Conservation (phyloP, 2,888 invertebrate genomes). For the Sisyra terminalis region DNA sequence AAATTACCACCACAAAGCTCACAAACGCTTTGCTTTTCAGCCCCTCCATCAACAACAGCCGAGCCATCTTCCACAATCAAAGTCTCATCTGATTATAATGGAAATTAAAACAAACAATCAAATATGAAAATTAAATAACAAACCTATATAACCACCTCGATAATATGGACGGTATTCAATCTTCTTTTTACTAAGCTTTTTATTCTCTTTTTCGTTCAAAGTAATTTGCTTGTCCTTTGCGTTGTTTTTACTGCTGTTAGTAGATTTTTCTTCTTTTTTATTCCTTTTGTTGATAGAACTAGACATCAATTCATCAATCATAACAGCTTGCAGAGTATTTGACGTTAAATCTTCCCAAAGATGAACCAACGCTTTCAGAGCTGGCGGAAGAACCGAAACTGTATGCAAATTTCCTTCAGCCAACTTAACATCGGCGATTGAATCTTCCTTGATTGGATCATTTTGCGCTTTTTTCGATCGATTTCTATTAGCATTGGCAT, state of each 20-base stretch:
- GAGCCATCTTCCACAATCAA: constrained; percentile 13
- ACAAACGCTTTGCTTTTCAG: constrained; percentile 35
- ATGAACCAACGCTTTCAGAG: constrained; percentile 70
- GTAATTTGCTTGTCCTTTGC: constrained; percentile 25
- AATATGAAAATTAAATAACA: too few relatives aligned
- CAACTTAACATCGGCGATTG: constrained; percentile 16
- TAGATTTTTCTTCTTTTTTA: constrained; percentile 19
- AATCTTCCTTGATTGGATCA: constrained; percentile 22
- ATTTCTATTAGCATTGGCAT: constrained; percentile 57
- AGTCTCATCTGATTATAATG: constrained; percentile 22
- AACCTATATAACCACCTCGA: not conserved
- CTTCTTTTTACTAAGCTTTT: constrained; percentile 42
- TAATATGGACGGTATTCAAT: constrained; percentile 6
- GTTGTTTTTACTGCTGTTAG: constrained; percentile 20
- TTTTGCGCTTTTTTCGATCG: constrained; percentile 27
- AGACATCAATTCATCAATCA: constrained; percentile 40
- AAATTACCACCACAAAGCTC: constrained; percentile 74
- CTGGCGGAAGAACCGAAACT: constrained; percentile 69
- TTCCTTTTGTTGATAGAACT: constrained; percentile 28
- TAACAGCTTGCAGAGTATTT: constrained; percentile 47
- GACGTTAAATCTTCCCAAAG: constrained; percentile 77
- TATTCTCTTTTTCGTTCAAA: constrained; percentile 26
- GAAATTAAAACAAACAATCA: not conserved
- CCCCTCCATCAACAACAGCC: constrained; percentile 17
- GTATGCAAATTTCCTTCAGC: constrained; percentile 33